These are phyloP conservation scores for Odontesthes bonariensis DNA, from an alignment of 2,113 vertebrate species.

Conservation along the genomic window DNA sequence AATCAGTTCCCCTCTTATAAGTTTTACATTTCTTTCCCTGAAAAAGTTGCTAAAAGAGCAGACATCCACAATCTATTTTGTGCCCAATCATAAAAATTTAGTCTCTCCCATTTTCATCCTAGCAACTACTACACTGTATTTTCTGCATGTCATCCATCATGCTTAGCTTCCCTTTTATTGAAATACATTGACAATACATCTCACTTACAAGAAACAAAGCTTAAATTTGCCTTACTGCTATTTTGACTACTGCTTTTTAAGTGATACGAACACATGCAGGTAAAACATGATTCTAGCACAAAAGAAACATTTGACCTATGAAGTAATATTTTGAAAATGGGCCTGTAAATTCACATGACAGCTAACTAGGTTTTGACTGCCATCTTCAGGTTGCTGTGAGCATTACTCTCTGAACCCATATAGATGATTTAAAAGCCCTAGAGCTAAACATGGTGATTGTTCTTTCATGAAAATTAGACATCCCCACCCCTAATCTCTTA, in stretches of 20 bases:
- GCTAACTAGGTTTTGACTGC: constrained; percentile 83
- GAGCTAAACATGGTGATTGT: constrained; percentile 73
- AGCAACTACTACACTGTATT: constrained; percentile 40
- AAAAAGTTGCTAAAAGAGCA: constrained; percentile 55
- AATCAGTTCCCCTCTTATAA: constrained; percentile 16
- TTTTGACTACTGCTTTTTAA: constrained; percentile 59
- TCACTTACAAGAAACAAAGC: constrained; percentile 66
- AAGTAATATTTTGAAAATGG: constrained; percentile 71
- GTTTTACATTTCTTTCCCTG: constrained; percentile 43
- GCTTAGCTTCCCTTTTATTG: constrained; percentile 55
- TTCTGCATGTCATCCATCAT: constrained; percentile 65
- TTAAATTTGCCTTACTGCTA: constrained; percentile 57
- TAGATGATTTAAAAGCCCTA: constrained; percentile 62
- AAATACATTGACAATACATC: constrained; percentile 57
- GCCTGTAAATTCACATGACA: constrained; percentile 39
- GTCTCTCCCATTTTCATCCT: constrained; percentile 24
- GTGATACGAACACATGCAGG: constrained; percentile 58
- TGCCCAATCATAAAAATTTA: constrained; percentile 56
- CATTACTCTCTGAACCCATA: constrained; percentile 44
- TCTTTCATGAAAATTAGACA: constrained; percentile 77
- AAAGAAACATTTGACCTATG: constrained; percentile 71
- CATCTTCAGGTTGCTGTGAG: constrained; percentile 82
- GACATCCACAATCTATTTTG: constrained; percentile 47
- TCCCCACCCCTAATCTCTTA: constrained; percentile 71
- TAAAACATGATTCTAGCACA: constrained; percentile 62